Evolutionary conservation across 2,797 vertebrate genomes (phyloP).

Genomic region (Sebastes reedi): DNA sequence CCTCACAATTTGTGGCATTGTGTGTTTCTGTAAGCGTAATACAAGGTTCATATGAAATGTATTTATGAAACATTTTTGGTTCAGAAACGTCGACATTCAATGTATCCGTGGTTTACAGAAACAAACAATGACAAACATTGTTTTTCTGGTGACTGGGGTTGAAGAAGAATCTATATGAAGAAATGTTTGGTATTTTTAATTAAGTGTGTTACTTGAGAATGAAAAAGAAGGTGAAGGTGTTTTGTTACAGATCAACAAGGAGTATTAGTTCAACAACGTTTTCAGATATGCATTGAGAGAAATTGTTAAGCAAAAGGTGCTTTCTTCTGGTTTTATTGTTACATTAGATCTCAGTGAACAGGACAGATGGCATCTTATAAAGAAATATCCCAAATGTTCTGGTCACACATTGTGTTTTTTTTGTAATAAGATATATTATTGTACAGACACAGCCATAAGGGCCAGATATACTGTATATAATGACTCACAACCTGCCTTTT

Average conservation of each 20-base stretch:
- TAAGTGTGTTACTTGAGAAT: not conserved
- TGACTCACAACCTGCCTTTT: conserved; percentile 47
- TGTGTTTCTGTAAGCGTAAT: too few relatives aligned
- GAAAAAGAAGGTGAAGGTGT: not conserved
- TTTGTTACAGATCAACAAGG: not conserved
- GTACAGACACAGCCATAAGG: conserved; percentile 20
- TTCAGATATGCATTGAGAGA: not conserved
- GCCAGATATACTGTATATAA: conserved; percentile 48
- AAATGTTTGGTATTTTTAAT: not conserved
- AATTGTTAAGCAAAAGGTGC: not conserved
- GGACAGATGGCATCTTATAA: conserved; percentile 53
- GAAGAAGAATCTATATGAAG: not conserved
- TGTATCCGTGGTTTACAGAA: too few relatives aligned
- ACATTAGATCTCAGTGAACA: conserved; percentile 22
- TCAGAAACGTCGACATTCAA: too few relatives aligned
- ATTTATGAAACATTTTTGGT: too few relatives aligned
- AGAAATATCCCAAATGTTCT: conserved; percentile 44
- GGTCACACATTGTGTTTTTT: conserved; percentile 24
- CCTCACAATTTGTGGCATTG: not conserved
- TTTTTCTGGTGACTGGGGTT: too few relatives aligned
- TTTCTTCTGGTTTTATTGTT: not conserved
- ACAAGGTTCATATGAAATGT: too few relatives aligned
- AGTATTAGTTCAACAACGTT: not conserved
- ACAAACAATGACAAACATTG: too few relatives aligned
- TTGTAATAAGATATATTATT: conserved; percentile 17